These are phyloP conservation scores for Platyscapa corneri DNA, from an alignment of 1,140 invertebrate species.

Conservation along the genomic window DNA sequence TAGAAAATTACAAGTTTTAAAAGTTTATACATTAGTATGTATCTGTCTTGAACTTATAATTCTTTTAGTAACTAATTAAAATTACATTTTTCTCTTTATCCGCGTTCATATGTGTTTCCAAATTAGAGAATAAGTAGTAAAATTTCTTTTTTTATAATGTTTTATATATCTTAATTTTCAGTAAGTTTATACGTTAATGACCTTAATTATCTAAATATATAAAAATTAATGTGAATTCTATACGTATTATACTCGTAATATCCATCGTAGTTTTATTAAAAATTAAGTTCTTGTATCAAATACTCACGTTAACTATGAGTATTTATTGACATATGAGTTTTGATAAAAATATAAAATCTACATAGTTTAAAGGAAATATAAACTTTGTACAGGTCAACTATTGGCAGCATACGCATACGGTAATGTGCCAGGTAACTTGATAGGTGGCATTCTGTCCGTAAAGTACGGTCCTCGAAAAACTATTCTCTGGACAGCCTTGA, in stretches of 20 bases:
- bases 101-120: too few species aligned
- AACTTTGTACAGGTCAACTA: slow-evolving; percentile 74
- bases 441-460: slow-evolving; percentile 82
- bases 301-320: too few species aligned
- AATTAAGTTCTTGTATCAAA: too few species aligned
- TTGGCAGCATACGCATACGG: slow-evolving; percentile 77
- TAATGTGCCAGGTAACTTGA: slow-evolving; percentile 70
- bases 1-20: too few species aligned
- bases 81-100: too few species aligned
- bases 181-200: too few species aligned
- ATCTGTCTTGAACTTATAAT: neutral
- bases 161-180: neutral
- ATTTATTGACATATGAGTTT: too few species aligned
- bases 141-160: neutral
- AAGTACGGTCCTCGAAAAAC: slow-evolving; percentile 80
- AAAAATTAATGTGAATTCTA: too few species aligned
- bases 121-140: too few species aligned
- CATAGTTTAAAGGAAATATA: neutral
- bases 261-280: too few species aligned
- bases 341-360: neutral
- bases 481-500: slow-evolving; percentile 78
- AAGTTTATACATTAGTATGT: neutral
- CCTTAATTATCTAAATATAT: too few species aligned
- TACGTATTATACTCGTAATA: too few species aligned
- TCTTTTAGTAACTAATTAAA: neutral